Conservation (phyloP, 2,113 vertebrate species). For the Neogale vison region DNA sequence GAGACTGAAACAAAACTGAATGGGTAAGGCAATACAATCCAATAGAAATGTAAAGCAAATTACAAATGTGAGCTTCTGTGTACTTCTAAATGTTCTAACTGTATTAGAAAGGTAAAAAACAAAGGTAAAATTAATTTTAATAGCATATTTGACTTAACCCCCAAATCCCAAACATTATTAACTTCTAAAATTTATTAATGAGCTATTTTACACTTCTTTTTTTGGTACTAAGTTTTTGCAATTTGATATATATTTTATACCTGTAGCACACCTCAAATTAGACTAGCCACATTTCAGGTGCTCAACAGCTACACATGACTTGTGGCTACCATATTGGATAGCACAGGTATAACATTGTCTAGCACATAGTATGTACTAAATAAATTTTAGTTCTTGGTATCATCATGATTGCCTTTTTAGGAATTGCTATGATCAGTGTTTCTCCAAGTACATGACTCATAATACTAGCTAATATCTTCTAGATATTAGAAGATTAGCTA, state of each 20-base stretch:
- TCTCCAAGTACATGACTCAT: background rate
- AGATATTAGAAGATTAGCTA: background rate
- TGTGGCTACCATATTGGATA: background rate
- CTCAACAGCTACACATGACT: background rate
- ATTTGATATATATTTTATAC: background rate
- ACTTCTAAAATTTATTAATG: conserved; percentile 27
- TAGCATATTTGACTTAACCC: background rate
- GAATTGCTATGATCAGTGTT: background rate
- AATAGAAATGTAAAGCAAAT: background rate
- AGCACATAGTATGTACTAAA: background rate
- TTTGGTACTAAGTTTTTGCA: background rate
- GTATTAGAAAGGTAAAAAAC: conserved; percentile 39
- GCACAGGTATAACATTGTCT: background rate
- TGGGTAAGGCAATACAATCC: background rate
- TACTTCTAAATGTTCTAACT: conserved; percentile 37
- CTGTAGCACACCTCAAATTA: background rate
- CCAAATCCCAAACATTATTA: background rate
- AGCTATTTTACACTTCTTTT: background rate
- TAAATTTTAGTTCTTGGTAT: conserved; percentile 5
- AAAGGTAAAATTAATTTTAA: conserved; percentile 21
- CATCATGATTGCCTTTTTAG: background rate
- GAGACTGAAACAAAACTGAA: conserved; percentile 41
- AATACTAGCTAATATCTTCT: background rate
- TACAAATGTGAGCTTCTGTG: background rate
- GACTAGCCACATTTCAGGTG: background rate